Evolutionary conservation across 2,113 vertebrate species (phyloP), one percentile per base, ranked within the genome.

Genomic region (Physeter macrocephalus): DNA sequence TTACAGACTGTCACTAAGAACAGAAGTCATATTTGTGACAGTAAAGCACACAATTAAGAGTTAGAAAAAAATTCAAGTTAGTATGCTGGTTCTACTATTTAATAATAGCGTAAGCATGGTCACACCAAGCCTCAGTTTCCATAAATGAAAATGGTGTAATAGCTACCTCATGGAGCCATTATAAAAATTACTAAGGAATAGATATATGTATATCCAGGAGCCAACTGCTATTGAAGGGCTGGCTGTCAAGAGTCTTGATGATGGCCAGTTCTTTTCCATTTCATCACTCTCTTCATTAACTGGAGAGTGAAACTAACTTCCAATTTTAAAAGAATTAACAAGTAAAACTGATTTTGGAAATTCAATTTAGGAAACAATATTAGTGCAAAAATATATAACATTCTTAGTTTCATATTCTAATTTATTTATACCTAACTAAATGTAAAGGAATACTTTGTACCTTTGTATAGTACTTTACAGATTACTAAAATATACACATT

Each of bases 401-500:
- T 59, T 84, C 49, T 41, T 95, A 88, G 90, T 75, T 95, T 31
- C 36, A 74, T 12, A 39, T 34, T 90, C 49, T 80, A 75, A 72
- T 88, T 67, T 84, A 36, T 74, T 91, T 75, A 52, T 61, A 81
- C 46, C 69, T 85, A 96, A 85, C 74, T 81, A 96, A 82, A 83
- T 54, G 23, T 27, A 36, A 94, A 91, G 25, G 36, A 86, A 85
- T 86, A 94, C 27, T 89, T 20, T 15, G 36, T 43, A 49, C n/a
- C 39, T 93, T 64, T 66, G 2, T 95, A 31, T 54, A 75, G 69
- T 34, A 91, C 21, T 89, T 74, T 17, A 74, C 9, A 92, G 34
- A 89, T 84, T 43, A 89, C 80, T 67, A 67, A 80, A 36, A 89
- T 57, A 2, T n/a, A 86, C 11, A 74, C 29, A 49, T 69, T 39